phyloP scores from a whole-genome alignment of 2,888 invertebrate genomes.

The Drosophila subquinaria region DNA sequence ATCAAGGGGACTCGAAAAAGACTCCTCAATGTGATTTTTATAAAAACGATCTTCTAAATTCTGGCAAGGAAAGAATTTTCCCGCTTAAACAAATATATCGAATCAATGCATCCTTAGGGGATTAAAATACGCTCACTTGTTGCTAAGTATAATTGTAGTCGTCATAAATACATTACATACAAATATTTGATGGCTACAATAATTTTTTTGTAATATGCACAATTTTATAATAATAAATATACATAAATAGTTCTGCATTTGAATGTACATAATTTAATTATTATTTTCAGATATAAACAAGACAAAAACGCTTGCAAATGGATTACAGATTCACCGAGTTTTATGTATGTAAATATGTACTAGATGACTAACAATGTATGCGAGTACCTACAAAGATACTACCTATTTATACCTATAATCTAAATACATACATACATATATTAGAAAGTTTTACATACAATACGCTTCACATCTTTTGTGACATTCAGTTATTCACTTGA shows the following conservation, averaged over 20 bases:
- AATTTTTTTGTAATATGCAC: constrained; percentile 56
- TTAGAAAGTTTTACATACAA: constrained; percentile 47
- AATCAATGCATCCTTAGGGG: constrained; percentile 31
- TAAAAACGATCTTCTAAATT: too few species aligned
- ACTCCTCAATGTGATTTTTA: too few species aligned
- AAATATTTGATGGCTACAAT: constrained; percentile 74
- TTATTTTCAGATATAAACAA: constrained; percentile 65
- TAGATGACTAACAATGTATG: constrained; percentile 37
- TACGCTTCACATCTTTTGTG: constrained; percentile 46
- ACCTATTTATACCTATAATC: constrained; percentile 25
- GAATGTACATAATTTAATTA: constrained; percentile 70
- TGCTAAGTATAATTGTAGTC: constrained; percentile 53
- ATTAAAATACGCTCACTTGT: constrained; percentile 38
- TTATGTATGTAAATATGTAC: constrained; percentile 43
- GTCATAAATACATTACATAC: constrained; percentile 67
- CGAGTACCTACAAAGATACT: constrained; percentile 24
- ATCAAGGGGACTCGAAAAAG: too few species aligned
- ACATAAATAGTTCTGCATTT: constrained; percentile 43
- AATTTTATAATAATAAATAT: constrained; percentile 55
- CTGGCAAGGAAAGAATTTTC: constrained; percentile 13
- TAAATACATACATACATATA: constrained; percentile 39
- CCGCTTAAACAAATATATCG: constrained; percentile 1
- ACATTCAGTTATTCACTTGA: constrained; percentile 35
- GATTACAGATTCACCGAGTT: constrained; percentile 66
- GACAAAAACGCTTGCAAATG: constrained; percentile 76